Evolutionary conservation across 2,888 invertebrate species (phyloP).

Genomic region (Eupeodes latifasciatus): DNA sequence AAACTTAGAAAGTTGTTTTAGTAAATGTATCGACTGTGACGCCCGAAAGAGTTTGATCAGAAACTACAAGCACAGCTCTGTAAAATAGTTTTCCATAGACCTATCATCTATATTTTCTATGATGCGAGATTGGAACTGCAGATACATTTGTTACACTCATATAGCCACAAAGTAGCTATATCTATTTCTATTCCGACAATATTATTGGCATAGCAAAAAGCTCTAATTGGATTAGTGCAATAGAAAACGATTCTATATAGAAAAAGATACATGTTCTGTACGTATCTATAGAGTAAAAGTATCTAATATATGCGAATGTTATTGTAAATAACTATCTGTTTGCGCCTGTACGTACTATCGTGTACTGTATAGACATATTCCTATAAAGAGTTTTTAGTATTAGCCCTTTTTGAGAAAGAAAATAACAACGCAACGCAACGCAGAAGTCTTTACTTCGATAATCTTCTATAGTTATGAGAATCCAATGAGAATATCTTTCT

Average conservation of each 20-base stretch:
- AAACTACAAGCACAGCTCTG: background rate
- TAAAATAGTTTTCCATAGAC: slow-evolving; percentile 8
- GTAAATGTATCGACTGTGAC: no score
- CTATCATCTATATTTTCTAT: slow-evolving; percentile 36
- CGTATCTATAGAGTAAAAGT: background rate
- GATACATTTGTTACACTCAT: slow-evolving; percentile 66
- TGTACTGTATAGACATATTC: no score
- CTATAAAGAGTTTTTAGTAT: background rate
- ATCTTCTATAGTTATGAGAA: background rate
- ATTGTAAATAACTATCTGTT: background rate
- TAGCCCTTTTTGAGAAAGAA: slow-evolving; percentile 11
- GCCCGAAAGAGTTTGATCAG: no score
- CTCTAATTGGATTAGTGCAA: slow-evolving; percentile 75
- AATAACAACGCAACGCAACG: slow-evolving; percentile 8
- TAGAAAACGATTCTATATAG: slow-evolving; percentile 40
- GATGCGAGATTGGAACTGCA: slow-evolving; percentile 66
- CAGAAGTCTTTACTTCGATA: slow-evolving; percentile 6
- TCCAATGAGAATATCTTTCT: slow-evolving; percentile 25
- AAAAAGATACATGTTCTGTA: background rate
- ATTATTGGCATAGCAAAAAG: slow-evolving; percentile 37
- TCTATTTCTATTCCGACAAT: background rate
- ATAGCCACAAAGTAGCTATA: slow-evolving; percentile 43
- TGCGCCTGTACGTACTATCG: background rate
- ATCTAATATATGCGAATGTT: slow-evolving; percentile 23
- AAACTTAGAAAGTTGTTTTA: no score